phyloP scores from a whole-genome alignment of 2,888 invertebrate species.

The Acleris sparsana region DNA sequence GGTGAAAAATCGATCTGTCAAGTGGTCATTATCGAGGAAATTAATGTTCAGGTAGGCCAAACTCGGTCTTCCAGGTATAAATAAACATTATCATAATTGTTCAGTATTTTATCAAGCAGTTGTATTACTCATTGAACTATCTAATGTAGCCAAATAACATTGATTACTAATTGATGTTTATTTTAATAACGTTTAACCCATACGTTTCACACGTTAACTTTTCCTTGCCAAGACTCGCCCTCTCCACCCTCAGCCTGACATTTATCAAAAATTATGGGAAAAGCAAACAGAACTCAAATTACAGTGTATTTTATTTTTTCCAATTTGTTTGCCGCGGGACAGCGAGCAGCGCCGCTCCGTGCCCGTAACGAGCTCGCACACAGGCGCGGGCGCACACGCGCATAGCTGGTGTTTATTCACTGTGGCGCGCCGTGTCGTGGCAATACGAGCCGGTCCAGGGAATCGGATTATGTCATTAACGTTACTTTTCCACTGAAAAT shows the following conservation, averaged over 20 bases:
- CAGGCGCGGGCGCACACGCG: neutral
- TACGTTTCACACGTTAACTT: conserved; percentile 26
- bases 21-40: too few relatives aligned
- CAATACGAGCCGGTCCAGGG: neutral
- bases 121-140: too few relatives aligned
- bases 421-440: neutral
- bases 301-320: conserved; percentile 61
- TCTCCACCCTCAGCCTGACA: conserved; percentile 54
- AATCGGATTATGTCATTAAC: too few relatives aligned
- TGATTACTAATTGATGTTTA: too few relatives aligned
- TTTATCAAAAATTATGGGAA: conserved; percentile 79
- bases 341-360: conserved; percentile 11
- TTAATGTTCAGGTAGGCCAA: too few relatives aligned
- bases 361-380: conserved; percentile 30
- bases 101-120: too few relatives aligned
- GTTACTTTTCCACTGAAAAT: too few relatives aligned
- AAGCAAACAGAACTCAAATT: conserved; percentile 76
- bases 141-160: too few relatives aligned
- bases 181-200: conserved; percentile 20
- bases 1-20: too few relatives aligned
- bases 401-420: neutral
- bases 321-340: conserved; percentile 61
- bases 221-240: conserved; percentile 43
- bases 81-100: too few relatives aligned
- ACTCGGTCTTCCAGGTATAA: too few relatives aligned